Percentiles rank a stretch among this genome's conserved stretches.
Conservation (phyloP, 2,113 vertebrate species). For the Columba livia region DNA sequence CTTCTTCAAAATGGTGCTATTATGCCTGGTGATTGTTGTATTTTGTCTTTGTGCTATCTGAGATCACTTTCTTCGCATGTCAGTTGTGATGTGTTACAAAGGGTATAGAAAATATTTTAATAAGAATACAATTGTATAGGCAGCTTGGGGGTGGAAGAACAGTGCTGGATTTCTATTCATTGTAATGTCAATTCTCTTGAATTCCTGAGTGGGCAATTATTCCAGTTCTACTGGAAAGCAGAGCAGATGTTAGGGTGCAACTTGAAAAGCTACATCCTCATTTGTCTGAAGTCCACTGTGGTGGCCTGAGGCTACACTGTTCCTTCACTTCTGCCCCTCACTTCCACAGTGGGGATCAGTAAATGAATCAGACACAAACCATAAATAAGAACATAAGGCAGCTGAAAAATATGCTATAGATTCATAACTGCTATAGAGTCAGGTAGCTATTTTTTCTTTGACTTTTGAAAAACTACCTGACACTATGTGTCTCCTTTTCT, state of each 20-base stretch:
- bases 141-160: not conserved
- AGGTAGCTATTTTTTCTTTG: not conserved
- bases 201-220: not conserved
- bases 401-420: not conserved
- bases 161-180: not conserved
- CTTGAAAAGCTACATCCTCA: not conserved
- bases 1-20: slow-evolving; percentile 23
- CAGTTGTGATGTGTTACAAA: not conserved
- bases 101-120: slow-evolving; percentile 18
- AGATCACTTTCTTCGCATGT: not conserved
- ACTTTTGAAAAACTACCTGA: not conserved
- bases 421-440: not conserved
- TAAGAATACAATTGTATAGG: not conserved
- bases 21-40: not conserved
- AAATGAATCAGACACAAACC: not conserved
- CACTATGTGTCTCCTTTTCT: not conserved
- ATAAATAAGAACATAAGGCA: not conserved
- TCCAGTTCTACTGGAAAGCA: not conserved
- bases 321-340: not conserved
- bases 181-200: not conserved
- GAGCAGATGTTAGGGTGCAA: not conserved
- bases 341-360: not conserved
- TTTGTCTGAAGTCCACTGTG: not conserved
- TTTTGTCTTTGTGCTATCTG: not conserved
- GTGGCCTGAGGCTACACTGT: not conserved